Conservation (phyloP, 2,797 vertebrate species). For the Notoglanidium macrostoma region DNA sequence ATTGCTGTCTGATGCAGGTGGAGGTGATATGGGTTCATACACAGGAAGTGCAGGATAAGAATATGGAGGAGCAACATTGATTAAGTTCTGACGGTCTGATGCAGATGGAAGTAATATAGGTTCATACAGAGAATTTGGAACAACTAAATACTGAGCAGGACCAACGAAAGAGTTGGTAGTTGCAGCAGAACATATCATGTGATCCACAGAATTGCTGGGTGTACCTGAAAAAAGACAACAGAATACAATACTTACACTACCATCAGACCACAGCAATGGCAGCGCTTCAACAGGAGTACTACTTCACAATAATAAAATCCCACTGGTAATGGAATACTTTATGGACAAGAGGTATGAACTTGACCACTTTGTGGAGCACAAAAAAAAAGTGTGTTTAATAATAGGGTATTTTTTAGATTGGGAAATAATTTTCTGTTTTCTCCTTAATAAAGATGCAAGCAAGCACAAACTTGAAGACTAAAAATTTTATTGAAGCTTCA, state of each 20-base stretch:
- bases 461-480: too few relatives aligned
- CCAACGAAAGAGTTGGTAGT: background rate
- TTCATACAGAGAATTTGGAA: background rate
- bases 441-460: too few relatives aligned
- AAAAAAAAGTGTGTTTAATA: too few relatives aligned
- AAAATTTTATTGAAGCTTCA: too few relatives aligned
- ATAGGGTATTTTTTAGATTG: too few relatives aligned
- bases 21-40: slow-evolving; percentile 17
- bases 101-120: slow-evolving; percentile 1
- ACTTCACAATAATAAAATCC: background rate
- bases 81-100: background rate
- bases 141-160: background rate
- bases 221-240: background rate
- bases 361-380: too few relatives aligned
- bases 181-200: background rate
- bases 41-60: background rate
- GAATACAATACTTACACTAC: background rate
- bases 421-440: too few relatives aligned
- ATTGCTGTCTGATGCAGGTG: background rate
- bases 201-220: background rate
- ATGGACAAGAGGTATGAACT: too few relatives aligned
- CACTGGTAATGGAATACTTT: too few relatives aligned
- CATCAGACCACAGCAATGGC: background rate
- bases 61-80: background rate
- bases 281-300: background rate